Conservation (phyloP, 1,140 invertebrate species). For the Zelostemma sp. region DNA sequence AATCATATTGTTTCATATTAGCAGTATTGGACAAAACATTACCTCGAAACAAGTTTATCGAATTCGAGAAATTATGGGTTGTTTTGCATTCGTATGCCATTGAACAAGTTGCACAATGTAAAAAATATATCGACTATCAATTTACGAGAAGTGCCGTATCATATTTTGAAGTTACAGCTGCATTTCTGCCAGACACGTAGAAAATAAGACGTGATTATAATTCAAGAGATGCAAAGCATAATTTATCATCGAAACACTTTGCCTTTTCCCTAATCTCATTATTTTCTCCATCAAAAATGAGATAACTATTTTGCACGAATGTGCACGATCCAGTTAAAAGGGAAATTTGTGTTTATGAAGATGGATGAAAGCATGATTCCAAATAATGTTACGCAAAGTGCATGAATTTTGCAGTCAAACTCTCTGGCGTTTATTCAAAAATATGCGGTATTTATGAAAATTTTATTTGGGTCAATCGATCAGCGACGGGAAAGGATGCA, state of each 20-base stretch:
- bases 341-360: too few relatives aligned
- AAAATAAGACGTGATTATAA: conserved; percentile 23
- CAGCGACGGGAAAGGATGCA: conserved; percentile 12
- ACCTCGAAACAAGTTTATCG: conserved; percentile 23
- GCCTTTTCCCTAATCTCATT: neutral
- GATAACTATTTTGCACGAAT: neutral
- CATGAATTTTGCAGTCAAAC: too few relatives aligned
- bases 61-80: conserved; percentile 38
- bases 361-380: too few relatives aligned
- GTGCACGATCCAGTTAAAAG: too few relatives aligned
- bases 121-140: conserved; percentile 43
- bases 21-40: neutral
- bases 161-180: conserved; percentile 38
- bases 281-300: neutral
- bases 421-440: neutral
- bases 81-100: conserved; percentile 29
- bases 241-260: conserved; percentile 24
- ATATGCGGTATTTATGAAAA: conserved; percentile 6
- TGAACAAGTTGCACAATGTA: conserved; percentile 19
- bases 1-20: neutral
- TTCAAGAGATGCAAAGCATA: conserved; percentile 17
- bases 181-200: conserved; percentile 34
- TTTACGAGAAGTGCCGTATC: conserved; percentile 39
- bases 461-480: conserved; percentile 31
- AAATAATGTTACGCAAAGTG: too few relatives aligned